Evolutionary conservation across 2,797 vertebrate genomes (phyloP).

Genomic region (Pempheris klunzingeri): DNA sequence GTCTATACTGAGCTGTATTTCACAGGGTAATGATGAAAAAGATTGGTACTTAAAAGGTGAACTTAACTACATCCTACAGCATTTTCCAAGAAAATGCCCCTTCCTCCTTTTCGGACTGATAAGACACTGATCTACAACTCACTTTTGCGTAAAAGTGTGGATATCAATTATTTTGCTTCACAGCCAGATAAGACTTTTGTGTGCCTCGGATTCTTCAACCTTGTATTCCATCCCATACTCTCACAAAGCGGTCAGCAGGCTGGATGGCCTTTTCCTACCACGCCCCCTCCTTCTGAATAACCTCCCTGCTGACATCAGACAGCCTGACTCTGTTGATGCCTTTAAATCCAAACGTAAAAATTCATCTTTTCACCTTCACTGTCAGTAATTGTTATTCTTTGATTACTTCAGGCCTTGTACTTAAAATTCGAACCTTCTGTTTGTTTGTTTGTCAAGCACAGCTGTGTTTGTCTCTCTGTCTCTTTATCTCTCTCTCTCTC

Average conservation of each 20-base stretch:
- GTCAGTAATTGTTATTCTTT: background rate
- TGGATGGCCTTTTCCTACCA: no score
- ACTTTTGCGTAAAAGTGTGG: background rate
- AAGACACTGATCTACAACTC: background rate
- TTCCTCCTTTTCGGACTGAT: conserved; percentile 8
- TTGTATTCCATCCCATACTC: background rate
- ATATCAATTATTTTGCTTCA: background rate
- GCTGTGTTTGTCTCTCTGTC: background rate
- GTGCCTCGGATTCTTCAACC: no score
- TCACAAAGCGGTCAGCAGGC: no score
- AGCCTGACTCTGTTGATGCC: background rate
- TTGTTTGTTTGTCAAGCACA: background rate
- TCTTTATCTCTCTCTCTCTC: background rate
- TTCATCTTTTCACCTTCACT: background rate
- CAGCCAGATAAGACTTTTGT: background rate
- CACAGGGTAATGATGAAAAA: background rate
- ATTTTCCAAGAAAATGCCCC: background rate
- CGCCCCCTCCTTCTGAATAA: background rate
- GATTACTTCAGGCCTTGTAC: no score
- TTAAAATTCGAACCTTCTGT: background rate
- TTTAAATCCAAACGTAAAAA: background rate
- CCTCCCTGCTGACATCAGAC: background rate
- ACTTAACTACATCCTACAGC: background rate
- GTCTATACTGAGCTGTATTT: background rate
- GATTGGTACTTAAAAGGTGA: background rate